Base-by-base conservation (phyloP, 2,888 invertebrate genomes). In the Spatulosminthurus flaviceps region DNA sequence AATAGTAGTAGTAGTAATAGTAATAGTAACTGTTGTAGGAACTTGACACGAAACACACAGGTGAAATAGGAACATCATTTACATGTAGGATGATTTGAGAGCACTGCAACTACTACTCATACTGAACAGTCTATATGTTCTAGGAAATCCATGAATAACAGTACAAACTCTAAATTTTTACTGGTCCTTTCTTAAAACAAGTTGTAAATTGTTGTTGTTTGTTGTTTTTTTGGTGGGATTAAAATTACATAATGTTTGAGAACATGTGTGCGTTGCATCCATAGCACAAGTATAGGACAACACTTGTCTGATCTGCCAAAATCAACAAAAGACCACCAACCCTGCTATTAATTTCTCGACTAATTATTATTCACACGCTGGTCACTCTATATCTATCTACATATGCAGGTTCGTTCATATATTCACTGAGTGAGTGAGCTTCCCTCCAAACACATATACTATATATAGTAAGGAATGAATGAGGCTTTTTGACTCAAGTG, bases 21-120 rank as follows among this genome's bases (percentile, higher is more conserved):
- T 42, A 64, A 43, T 79, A 76, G 70, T 67, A 24, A 64, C 66
- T 42, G 29, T 73, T 42, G 69, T 81, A 81, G 81, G 81, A 81
- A 81, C 81, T 80, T 80, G 77, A 81, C 79, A 81, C 81, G 81
- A 77, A 75, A 78, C 75, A 79, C 81, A 81, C 78, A 78, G 67
- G 77, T 73, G 80, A 78, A 81, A 77, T 81, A 81, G 81, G 81
- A 81, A 80, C 81, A 81, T 81, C 78, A 78, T 81, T 79, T 81
- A 72, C 77, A 72, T 78, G 76, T 79, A 81, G 78, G 77, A 81
- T 72, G 51, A 72, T 29, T 69, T 34, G 51, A 51, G 51, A 51
- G 51, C 51, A 51, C 34, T 34, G 51, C 51, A 16, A 13, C n/a
- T 13, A 5, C 16, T 51, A n/a, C 16, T 2, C 5, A 51, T 51